A percentile compares a stretch with the other conserved stretches of the same genome.
These are phyloP conservation scores for Sinelater perroti DNA, from an alignment of 2,888 invertebrate species.

Conservation along the genomic window DNA sequence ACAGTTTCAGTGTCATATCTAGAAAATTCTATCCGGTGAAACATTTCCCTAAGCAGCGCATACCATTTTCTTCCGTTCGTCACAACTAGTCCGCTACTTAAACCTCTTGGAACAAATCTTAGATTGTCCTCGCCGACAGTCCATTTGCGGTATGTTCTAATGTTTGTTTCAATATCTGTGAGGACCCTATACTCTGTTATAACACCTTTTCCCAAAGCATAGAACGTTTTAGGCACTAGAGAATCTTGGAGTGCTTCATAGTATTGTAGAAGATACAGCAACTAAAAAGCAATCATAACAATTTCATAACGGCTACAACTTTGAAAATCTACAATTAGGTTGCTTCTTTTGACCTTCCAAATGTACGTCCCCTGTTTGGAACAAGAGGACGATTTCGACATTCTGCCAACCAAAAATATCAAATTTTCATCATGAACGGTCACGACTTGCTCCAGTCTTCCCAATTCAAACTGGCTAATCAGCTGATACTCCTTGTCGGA, in stretches of 20 bases:
- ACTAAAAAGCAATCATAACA: neutral
- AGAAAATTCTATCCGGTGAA: too few species aligned
- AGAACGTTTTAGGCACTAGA: conserved; percentile 54
- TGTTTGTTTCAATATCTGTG: conserved; percentile 34
- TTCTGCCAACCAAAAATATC: conserved; percentile 57
- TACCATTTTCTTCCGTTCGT: conserved; percentile 56
- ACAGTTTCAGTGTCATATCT: conserved; percentile 44
- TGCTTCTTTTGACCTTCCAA: conserved; percentile 57
- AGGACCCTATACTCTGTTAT: conserved; percentile 47
- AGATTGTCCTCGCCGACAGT: neutral
- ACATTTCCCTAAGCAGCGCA: conserved; percentile 45
- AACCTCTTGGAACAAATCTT: conserved; percentile 52
- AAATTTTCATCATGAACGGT: conserved; percentile 52
- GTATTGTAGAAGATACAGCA: conserved; percentile 42
- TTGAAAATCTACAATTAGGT: conserved; percentile 51
- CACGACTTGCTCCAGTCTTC: conserved; percentile 61
- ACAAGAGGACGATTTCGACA: conserved; percentile 47
- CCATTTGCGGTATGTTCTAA: conserved; percentile 50
- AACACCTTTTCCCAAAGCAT: conserved; percentile 45
- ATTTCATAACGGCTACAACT: neutral
- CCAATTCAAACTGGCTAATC: conserved; percentile 58
- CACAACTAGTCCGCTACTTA: conserved; percentile 55
- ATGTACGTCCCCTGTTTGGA: conserved; percentile 55
- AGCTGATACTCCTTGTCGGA: conserved; percentile 48
- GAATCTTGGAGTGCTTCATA: conserved; percentile 54